Evolutionary conservation across 2,888 invertebrate species (phyloP), one percentile per base, ranked within the genome.

Genomic region (Leucania comma): DNA sequence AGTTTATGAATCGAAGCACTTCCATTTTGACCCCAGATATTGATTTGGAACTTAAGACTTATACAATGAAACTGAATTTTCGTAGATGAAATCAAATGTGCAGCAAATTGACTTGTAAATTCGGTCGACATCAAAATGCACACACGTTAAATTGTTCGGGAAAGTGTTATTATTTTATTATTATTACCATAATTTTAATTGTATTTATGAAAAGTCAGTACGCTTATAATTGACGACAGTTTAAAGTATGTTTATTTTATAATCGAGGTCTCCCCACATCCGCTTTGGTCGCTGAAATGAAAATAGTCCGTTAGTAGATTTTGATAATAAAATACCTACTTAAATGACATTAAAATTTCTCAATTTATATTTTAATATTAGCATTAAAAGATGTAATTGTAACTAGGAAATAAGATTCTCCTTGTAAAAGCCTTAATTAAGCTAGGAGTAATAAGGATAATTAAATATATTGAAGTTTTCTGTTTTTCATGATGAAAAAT

Each of bases 261-360:
- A 76, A 72, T 85, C 73, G 88, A 85, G 78, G 87, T 83, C 82
- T 78, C 87, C 85, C 78, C 82, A 84, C 74, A 78, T 85, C 88
- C 83, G 83, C 76, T 83, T 78, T 80, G 87, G 70, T 81, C 58
- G 89, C 92, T 92, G 92, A 90, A 92, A 92, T 84, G 78, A 91
- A 91, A 92, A 90, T 85, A 82, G 78, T 80, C 58, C 65, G 89
- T 91, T 91, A 90, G 89, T 90, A 86, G 86, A 78, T 83, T 86
- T 87, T 80, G 76, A 72, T 74, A 83, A 81, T 71, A 59, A 60
- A 78, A n/a, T 35, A 12, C 57, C 57, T 57, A 26, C 35, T 61
- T 48, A 59, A 14, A 35, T 17, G 1, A 10, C 9, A 57, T 26
- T 59, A 26, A 8, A 71, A 9, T 26, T 22, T 26, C 17, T 20